These are phyloP conservation scores for Heliconius ethilla DNA, from an alignment of 2,888 invertebrate species.

Conservation along the genomic window DNA sequence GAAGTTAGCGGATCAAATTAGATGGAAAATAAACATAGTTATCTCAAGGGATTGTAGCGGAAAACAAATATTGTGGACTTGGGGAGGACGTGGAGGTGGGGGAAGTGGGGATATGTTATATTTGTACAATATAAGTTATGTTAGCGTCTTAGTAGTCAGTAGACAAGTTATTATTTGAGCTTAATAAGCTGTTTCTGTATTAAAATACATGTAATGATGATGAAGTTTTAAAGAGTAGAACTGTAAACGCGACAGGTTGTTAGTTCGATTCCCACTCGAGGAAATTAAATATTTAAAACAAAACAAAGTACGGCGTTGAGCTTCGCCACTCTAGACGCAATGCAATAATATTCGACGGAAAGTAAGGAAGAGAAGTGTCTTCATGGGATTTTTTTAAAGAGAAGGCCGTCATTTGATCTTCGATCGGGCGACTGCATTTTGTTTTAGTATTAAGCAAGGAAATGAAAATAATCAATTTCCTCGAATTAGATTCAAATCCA, in stretches of 20 bases:
- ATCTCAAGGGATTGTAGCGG: slow-evolving; percentile 45
- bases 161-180: background rate
- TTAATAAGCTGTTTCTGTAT: background rate
- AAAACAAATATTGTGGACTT: slow-evolving; percentile 37
- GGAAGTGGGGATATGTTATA: background rate
- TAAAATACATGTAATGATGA: background rate
- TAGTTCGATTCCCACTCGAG: background rate
- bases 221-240: too few species aligned
- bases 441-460: too few species aligned
- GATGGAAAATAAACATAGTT: slow-evolving; percentile 56
- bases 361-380: background rate
- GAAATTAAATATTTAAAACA: background rate
- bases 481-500: too few species aligned
- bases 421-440: too few species aligned
- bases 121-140: background rate
- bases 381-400: too few species aligned
- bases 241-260: background rate
- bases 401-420: too few species aligned
- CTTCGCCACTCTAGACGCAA: background rate
- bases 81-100: slow-evolving; percentile 1
- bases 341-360: background rate
- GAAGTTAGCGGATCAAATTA: slow-evolving; percentile 50
- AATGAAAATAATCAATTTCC: too few species aligned
- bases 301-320: background rate
- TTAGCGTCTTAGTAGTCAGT: background rate